A percentile compares a stretch with the other conserved stretches of the same genome.
These are phyloP conservation scores for Tychaedon coryphoeus DNA, from an alignment of 2,113 vertebrate genomes.

Conservation along the genomic window DNA sequence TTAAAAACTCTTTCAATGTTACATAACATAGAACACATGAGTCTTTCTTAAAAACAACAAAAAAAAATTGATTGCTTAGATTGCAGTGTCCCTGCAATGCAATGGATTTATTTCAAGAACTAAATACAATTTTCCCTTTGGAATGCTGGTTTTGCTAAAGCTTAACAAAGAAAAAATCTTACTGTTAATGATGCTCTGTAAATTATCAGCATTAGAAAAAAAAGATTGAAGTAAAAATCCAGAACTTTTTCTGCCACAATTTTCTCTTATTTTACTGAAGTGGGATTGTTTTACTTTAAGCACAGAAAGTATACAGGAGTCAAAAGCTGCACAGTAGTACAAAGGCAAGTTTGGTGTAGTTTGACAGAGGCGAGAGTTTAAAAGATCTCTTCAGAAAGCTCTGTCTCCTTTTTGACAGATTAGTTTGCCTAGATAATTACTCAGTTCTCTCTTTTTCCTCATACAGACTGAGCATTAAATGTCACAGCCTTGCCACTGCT, in stretches of 20 bases:
- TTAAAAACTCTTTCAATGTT: neutral
- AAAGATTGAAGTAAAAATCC: neutral
- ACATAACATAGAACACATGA: neutral
- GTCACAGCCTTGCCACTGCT: neutral
- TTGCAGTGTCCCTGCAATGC: neutral
- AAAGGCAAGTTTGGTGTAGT: neutral
- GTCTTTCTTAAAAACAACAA: neutral
- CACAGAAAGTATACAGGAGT: neutral
- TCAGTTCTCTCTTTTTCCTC: neutral
- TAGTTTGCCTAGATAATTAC: neutral
- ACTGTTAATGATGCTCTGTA: neutral
- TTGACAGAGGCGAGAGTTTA: neutral
- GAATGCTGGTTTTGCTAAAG: neutral
- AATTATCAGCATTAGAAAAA: fast-evolving
- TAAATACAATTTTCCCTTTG: neutral
- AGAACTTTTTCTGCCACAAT: neutral
- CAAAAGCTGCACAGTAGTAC: neutral
- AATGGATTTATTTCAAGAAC: neutral
- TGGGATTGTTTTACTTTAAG: neutral
- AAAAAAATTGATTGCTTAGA: neutral
- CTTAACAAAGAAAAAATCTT: neutral
- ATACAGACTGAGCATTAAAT: neutral
- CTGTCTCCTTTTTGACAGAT: neutral
- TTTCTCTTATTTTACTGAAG: neutral
- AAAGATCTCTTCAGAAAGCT: neutral